These are phyloP conservation scores for Pseudochromis fuscus DNA, from an alignment of 2,797 vertebrate genomes.

Conservation along the genomic window DNA sequence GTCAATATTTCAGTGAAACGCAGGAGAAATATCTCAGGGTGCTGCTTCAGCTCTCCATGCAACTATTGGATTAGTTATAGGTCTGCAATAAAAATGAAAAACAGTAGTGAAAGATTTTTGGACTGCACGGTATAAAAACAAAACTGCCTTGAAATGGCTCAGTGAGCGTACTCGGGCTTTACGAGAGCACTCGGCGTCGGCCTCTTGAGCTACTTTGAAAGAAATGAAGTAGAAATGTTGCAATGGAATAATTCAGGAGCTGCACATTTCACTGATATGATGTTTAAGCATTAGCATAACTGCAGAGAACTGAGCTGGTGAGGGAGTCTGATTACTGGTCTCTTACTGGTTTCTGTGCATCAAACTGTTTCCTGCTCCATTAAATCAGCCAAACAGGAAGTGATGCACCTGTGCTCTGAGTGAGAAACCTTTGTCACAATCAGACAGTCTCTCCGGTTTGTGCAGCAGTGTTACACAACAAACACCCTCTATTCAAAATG, in stretches of 20 bases:
- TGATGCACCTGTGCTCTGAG: too few relatives aligned
- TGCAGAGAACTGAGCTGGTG: too few relatives aligned
- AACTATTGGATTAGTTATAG: constrained; percentile 41
- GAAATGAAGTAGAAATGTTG: constrained; percentile 27
- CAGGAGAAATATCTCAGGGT: constrained; percentile 17
- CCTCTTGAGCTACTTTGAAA: constrained; percentile 39
- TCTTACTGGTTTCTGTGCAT: too few relatives aligned
- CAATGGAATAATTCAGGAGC: constrained; percentile 31
- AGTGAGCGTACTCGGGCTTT: constrained; percentile 1
- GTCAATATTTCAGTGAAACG: constrained; percentile 55
- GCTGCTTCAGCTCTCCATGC: constrained; percentile 3
- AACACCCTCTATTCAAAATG: neutral
- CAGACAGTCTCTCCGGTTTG: too few relatives aligned
- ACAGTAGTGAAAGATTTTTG: constrained; percentile 32
- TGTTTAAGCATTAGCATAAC: constrained; percentile 11
- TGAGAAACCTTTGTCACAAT: too few relatives aligned
- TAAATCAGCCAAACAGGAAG: too few relatives aligned
- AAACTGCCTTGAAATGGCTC: constrained; percentile 20
- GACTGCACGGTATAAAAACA: constrained; percentile 41
- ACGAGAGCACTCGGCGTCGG: constrained; percentile 29
- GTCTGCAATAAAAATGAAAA: constrained; percentile 46
- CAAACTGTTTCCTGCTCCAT: too few relatives aligned
- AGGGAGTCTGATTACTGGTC: too few relatives aligned
- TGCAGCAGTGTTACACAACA: too few relatives aligned
- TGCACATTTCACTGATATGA: constrained; percentile 22